Conservation (phyloP, 2,113 vertebrate species). For the Syngnathus floridae region DNA sequence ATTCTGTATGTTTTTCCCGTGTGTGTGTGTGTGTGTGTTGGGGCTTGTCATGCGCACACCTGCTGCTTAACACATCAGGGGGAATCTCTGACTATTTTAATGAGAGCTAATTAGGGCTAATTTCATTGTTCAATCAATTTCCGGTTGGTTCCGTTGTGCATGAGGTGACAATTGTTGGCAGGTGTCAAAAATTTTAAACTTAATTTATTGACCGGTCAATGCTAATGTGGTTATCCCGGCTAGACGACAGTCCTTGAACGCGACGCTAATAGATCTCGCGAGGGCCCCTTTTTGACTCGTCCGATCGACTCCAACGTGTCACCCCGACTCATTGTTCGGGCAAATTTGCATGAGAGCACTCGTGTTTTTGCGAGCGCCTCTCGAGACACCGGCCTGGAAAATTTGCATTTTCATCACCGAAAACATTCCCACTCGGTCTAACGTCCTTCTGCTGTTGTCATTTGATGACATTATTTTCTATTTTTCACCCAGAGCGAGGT, state of each 20-base stretch:
- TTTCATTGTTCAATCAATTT: conserved; percentile 69
- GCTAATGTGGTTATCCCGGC: not conserved
- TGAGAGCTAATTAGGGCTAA: conserved; percentile 67
- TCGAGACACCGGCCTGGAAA: not conserved
- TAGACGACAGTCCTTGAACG: not conserved
- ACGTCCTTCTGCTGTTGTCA: conserved; percentile 2
- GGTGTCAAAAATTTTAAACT: not conserved
- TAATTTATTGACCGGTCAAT: not conserved
- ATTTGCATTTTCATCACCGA: conserved; percentile 23
- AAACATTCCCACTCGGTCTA: conserved; percentile 11
- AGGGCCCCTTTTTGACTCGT: conserved; percentile 1
- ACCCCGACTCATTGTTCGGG: conserved; percentile 7
- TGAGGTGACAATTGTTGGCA: not conserved
- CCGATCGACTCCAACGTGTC: not conserved
- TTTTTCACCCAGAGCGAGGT: too few species aligned
- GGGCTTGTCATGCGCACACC: conserved; percentile 50
- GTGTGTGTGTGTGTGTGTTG: not conserved
- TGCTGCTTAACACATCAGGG: conserved; percentile 47
- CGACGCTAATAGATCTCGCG: not conserved
- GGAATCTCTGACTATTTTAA: conserved; percentile 62
- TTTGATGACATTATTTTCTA: conserved; percentile 8
- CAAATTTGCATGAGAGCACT: conserved; percentile 15
- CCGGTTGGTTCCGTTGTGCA: conserved; percentile 26
- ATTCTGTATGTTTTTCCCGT: conserved; percentile 4
- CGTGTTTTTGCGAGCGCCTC: conserved; percentile 13